Conservation (phyloP, 2,113 vertebrate genomes). For the Gambusia holbrooki region DNA sequence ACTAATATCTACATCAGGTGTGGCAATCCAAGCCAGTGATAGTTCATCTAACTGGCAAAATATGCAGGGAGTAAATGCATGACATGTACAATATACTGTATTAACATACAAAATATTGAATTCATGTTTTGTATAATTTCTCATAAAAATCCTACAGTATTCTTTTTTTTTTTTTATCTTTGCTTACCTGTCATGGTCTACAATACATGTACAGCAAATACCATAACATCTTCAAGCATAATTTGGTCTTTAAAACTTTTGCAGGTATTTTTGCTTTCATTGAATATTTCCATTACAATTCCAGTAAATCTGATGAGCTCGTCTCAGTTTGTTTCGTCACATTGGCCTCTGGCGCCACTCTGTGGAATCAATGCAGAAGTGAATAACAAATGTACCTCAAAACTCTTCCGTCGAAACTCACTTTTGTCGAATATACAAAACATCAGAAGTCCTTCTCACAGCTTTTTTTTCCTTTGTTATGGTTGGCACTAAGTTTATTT, state of each 20-base stretch:
- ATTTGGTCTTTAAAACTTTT: no score
- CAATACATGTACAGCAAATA: no score
- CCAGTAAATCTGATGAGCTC: not conserved
- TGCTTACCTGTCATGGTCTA: no score
- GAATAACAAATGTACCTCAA: not conserved
- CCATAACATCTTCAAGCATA: no score
- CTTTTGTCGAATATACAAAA: not conserved
- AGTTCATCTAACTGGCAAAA: not conserved
- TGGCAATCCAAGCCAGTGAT: not conserved
- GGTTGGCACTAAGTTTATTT: not conserved
- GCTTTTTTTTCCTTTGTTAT: not conserved
- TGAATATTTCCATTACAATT: not conserved
- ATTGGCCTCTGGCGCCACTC: conserved; percentile 71
- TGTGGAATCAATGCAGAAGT: conserved; percentile 51
- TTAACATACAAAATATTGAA: not conserved
- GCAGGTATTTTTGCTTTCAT: no score
- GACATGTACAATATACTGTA: not conserved
- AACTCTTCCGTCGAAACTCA: not conserved
- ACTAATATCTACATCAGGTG: not conserved
- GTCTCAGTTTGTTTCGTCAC: not conserved
- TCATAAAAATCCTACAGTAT: no score
- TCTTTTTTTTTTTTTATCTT: no score
- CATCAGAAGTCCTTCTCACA: not conserved
- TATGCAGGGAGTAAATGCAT: not conserved
- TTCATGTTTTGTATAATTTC: not conserved